Percentiles rank a stretch among this genome's conserved stretches.
Conservation (phyloP, 1,140 invertebrate genomes). For the Anoplolepis gracilipes region DNA sequence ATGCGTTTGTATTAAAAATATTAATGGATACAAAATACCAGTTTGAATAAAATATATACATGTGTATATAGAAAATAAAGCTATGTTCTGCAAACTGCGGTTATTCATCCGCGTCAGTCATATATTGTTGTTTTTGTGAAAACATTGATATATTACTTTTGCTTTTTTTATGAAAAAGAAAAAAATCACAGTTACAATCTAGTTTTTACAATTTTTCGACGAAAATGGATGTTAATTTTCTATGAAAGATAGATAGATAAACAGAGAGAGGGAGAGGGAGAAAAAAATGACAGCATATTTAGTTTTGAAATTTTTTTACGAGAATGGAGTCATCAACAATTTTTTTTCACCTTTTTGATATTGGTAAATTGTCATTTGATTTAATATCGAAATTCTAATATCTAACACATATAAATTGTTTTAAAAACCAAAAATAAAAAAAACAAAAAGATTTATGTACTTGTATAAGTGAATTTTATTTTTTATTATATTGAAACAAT, state of each 20-base stretch:
- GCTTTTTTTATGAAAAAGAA: not conserved
- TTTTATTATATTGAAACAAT: not conserved
- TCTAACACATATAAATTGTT: not conserved
- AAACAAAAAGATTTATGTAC: not conserved
- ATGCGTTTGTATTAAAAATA: slow-evolving; percentile 22
- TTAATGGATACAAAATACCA: not conserved
- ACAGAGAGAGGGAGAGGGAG: no score
- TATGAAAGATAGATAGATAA: not conserved
- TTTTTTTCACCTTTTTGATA: not conserved
- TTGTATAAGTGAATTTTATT: not conserved
- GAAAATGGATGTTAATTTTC: not conserved
- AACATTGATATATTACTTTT: slow-evolving; percentile 30
- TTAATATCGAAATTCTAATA: not conserved
- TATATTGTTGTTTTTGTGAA: slow-evolving; percentile 17
- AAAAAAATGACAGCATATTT: not conserved
- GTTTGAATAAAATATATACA: slow-evolving; percentile 14
- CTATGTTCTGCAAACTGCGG: slow-evolving; percentile 2
- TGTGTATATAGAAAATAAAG: slow-evolving; percentile 3
- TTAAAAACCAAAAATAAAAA: not conserved
- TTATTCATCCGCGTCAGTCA: slow-evolving; percentile 31
- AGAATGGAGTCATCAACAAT: not conserved
- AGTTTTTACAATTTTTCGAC: not conserved
- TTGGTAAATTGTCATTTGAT: not conserved
- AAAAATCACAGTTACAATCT: not conserved
- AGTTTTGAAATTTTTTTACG: not conserved